phyloP scores from a whole-genome alignment of 2,888 invertebrate species.

The Conus canariensis region DNA sequence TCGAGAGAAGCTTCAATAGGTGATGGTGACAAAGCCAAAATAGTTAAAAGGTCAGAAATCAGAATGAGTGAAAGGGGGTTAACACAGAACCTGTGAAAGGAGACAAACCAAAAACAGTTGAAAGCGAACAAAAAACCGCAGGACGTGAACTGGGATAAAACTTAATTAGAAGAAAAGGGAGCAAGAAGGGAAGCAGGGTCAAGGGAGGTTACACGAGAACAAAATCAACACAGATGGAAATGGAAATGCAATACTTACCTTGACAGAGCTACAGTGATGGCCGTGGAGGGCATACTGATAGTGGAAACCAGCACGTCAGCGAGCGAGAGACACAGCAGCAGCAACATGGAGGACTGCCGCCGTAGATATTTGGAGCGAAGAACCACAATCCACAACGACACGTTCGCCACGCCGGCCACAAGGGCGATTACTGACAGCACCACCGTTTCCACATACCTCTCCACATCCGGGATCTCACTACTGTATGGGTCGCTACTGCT shows the following conservation, averaged over 20 bases:
- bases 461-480: slow-evolving; percentile 32
- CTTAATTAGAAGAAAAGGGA: too few species aligned
- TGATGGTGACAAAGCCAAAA: too few species aligned
- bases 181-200: too few species aligned
- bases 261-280: slow-evolving; percentile 54
- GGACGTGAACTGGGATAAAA: too few species aligned
- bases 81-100: too few species aligned
- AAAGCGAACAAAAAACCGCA: too few species aligned
- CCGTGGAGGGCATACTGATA: slow-evolving; percentile 71
- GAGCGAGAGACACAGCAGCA: slow-evolving; percentile 66
- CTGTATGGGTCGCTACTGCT: not conserved
- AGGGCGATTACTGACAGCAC: slow-evolving; percentile 56
- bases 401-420: slow-evolving; percentile 61
- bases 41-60: too few species aligned
- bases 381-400: slow-evolving; percentile 65
- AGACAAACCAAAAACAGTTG: too few species aligned
- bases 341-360: slow-evolving; percentile 63
- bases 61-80: too few species aligned
- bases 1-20: not conserved
- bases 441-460: slow-evolving; percentile 42
- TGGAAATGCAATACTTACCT: slow-evolving; percentile 39
- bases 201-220: too few species aligned
- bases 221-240: too few species aligned
- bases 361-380: slow-evolving; percentile 55
- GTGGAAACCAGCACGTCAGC: slow-evolving; percentile 70